Evolutionary conservation across 2,888 invertebrate species (phyloP).

Genomic region (Aspidiotus rigidus): DNA sequence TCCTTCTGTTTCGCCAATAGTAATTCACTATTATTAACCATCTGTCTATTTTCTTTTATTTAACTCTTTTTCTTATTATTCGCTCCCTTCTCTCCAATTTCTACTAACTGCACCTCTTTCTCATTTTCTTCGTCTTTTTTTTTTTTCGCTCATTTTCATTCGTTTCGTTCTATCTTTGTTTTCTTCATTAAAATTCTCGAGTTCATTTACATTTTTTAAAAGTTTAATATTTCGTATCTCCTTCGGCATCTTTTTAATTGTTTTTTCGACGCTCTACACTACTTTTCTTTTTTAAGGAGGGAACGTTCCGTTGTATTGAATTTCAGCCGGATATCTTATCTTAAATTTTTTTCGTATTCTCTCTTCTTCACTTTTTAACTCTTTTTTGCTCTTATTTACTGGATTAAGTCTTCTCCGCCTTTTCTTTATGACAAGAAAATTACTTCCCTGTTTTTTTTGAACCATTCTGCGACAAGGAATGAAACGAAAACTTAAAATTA

Average conservation of each 20-base stretch:
- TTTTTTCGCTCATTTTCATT: slow-evolving; percentile 6
- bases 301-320: slow-evolving; percentile 19
- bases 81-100: slow-evolving; percentile 2
- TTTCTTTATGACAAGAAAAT: too few species aligned
- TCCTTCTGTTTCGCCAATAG: slow-evolving; percentile 30
- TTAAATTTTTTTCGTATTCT: not conserved
- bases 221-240: slow-evolving; percentile 30
- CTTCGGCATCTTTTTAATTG: slow-evolving; percentile 34
- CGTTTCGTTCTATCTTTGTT: slow-evolving; percentile 26
- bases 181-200: slow-evolving; percentile 33
- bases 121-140: not conserved
- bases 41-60: slow-evolving; percentile 33
- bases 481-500: too few species aligned
- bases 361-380: too few species aligned
- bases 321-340: slow-evolving; percentile 11
- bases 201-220: slow-evolving; percentile 34
- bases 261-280: slow-evolving; percentile 27
- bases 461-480: too few species aligned
- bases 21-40: slow-evolving; percentile 30
- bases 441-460: too few species aligned
- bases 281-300: not conserved
- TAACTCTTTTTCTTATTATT: slow-evolving; percentile 29
- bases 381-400: too few species aligned
- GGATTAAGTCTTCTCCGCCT: too few species aligned
- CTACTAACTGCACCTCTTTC: slow-evolving; percentile 2